These are phyloP conservation scores for Caenorhabditis plicata DNA, from an alignment of 2,888 invertebrate species.

Conservation along the genomic window DNA sequence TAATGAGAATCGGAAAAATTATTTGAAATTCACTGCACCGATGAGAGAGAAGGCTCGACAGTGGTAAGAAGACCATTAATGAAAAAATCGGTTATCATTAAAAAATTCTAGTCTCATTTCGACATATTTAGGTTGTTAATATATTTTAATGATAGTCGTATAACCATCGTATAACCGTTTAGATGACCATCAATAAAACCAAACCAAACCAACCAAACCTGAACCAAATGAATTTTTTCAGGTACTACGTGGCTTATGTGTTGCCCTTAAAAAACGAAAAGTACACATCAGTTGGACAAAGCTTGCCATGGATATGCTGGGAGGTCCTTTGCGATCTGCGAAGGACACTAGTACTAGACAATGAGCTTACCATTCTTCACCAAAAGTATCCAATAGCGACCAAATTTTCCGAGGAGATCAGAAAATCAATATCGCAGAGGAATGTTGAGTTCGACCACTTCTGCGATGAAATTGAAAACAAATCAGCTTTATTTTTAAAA, in stretches of 20 bases:
- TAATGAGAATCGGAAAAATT: constrained; percentile 6
- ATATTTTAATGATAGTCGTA: too few species aligned
- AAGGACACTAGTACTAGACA: constrained; percentile 16
- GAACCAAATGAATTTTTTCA: too few species aligned
- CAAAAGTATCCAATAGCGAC: constrained; percentile 23
- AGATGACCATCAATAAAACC: constrained; percentile 7
- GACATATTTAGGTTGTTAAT: neutral
- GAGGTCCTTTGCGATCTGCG: constrained; percentile 45
- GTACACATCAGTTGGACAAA: constrained; percentile 20
- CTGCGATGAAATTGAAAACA: neutral
- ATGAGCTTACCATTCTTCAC: neutral
- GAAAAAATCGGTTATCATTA: too few species aligned
- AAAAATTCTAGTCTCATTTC: too few species aligned
- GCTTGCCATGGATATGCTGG: constrained; percentile 56
- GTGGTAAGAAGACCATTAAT: too few species aligned
- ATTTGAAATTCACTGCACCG: constrained; percentile 17
- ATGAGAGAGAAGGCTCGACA: constrained; percentile 32
- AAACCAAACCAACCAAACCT: neutral
- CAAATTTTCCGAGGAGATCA: constrained; percentile 23
- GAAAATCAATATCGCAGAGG: constrained; percentile 3
- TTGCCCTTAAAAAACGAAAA: constrained; percentile 9
- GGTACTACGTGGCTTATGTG: constrained; percentile 45
- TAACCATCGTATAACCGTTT: too few species aligned
- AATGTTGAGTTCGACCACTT: constrained; percentile 4
- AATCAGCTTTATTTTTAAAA: neutral